Base-by-base conservation (phyloP, 1,140 invertebrate genomes). In the Drosophila tristis region DNA sequence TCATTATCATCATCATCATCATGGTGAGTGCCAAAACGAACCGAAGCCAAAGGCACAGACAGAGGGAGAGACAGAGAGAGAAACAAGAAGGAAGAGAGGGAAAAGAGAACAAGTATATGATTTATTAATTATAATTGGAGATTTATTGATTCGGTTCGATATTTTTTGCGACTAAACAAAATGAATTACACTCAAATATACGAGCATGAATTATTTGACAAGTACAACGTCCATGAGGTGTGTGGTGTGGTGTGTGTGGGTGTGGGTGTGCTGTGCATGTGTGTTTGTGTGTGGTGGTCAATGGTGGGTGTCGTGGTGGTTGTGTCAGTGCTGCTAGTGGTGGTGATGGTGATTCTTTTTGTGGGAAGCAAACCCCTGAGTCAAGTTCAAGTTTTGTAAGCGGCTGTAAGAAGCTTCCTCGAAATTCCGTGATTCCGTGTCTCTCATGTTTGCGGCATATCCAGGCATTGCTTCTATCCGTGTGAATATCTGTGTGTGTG, bases 131-230 rank as follows among this genome's bases (percentile, higher is more conserved):
- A 84, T 87, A 84, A 89, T 87, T 89, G 84, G 76, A 77, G 57
- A 79, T 65, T 74, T 89, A 87, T 87, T 64, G 84, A 87, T 87
- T 84, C 56, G 63, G 26, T 89, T 71, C 26, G 26, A 63, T 13
- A 39, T 62, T 64, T 71, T 80, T 87, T 87, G 84, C 78, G 84
- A 87, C 84, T 87, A 87, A 89, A 84, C 82, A 85, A 80, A 84
- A 89, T 89, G 85, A 87, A 82, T 84, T 79, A 87, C 84, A 87
- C 79, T 81, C 84, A 89, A 87, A 84, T 84, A 78, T 78, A 87
- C 84, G 84, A 89, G 84, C 84, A 87, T 87, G 84, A 89, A 87
- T 79, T 87, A 87, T 84, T 89, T 79, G 75, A 87, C 85, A 87
- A 87, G 66, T 84, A 87, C 84, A 89, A 87, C 84, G 84, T 89